Evolutionary conservation across 2,888 invertebrate genomes (phyloP), one percentile per base, ranked within the genome.

Genomic region (Megalurothrips usitatus): DNA sequence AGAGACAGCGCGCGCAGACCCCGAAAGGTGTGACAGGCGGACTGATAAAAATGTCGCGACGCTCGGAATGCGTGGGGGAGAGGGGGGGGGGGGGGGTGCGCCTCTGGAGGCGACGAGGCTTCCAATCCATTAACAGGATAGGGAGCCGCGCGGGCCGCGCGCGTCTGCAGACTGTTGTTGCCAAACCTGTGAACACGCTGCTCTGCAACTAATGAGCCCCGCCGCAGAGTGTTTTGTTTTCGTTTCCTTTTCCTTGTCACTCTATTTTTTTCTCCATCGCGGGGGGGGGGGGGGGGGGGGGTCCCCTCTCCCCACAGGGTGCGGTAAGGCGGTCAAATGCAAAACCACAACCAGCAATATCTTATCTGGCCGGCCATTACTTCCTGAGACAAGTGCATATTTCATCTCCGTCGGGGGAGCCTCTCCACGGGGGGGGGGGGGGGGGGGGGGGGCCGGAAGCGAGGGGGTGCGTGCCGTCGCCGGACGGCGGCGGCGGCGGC

Each of bases 331-430:
- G 26, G 68, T 12, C 68, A 23, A 75, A 75, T 75, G 68, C 68
- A 75, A 75, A 43, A 75, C 68, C 68, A 26, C 68, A 75, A 75
- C n/a, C 68, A 75, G 26, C 26, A 75, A 75, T 75, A 75, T 75
- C 68, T 75, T 75, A 75, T 75, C 68, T 75, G 23, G 68, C 9
- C 68, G 23, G 26, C 68, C 68, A 75, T 75, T 75, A 75, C 68
- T 75, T 75, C 68, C 68, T 75, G 68, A 75, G 68, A 75, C 68
- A 75, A 75, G 68, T 75, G 68, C 68, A 75, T 75, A 75, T 75
- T 75, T 75, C 68, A 75, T 75, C 68, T 26, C 17, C 6, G 14
- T 14, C 14, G n/a, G 58, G 14, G 58, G 58, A 58, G 58, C 3
- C 34, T 58, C 11, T 58, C 12, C 52, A 9, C 2, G 52, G 49